A percentile compares a stretch with the other conserved stretches of the same genome.
phyloP scores from a whole-genome alignment of 2,888 invertebrate genomes.

The Ectemnius cavifrons region DNA sequence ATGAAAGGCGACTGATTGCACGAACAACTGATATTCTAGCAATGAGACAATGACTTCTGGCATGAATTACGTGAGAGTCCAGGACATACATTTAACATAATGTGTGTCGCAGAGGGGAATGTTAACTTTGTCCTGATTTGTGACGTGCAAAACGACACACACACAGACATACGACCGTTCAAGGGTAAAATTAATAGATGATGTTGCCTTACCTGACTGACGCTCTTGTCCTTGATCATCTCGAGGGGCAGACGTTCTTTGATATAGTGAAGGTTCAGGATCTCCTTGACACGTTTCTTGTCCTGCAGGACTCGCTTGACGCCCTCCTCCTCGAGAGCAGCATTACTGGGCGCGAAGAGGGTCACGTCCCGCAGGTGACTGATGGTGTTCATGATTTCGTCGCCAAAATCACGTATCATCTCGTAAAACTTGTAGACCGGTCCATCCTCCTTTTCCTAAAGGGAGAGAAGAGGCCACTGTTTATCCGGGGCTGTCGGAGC shows the following conservation, averaged over 20 bases:
- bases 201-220: conserved; percentile 82
- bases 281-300: conserved; percentile 85
- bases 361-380: conserved; percentile 87
- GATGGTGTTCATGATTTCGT: conserved; percentile 86
- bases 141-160: too few species aligned
- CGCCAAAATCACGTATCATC: conserved; percentile 87
- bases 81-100: too few species aligned
- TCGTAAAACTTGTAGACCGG: conserved; percentile 91
- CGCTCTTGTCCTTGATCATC: conserved; percentile 85
- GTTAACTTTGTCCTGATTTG: too few species aligned
- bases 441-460: conserved; percentile 85
- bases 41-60: neutral
- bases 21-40: neutral
- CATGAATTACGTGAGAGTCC: neutral
- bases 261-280: conserved; percentile 90
- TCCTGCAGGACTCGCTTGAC: conserved; percentile 84
- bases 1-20: neutral
- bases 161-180: too few species aligned
- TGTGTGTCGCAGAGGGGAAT: too few species aligned
- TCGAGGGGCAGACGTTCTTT: conserved; percentile 87
- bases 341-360: conserved; percentile 93
- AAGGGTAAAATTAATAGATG: too few species aligned
- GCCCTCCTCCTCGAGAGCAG: conserved; percentile 88
- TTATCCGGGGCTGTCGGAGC: conserved; percentile 34
- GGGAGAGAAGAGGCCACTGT: conserved; percentile 53